Percentiles rank a stretch among this genome's conserved stretches.
These are phyloP conservation scores for Meganola albula DNA, from an alignment of 2,888 invertebrate species.

Conservation along the genomic window DNA sequence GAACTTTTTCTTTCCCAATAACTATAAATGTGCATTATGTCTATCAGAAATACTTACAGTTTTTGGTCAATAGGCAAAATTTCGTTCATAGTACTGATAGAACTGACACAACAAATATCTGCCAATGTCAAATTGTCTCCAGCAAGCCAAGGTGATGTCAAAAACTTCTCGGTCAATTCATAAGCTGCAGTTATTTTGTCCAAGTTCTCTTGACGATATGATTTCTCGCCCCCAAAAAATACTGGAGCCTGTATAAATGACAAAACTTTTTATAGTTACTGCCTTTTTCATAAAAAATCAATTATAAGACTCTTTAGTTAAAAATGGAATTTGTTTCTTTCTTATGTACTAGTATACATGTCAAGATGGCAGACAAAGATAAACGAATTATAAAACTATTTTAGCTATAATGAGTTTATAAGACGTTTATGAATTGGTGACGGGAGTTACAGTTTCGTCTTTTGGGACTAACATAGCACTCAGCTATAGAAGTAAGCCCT, in stretches of 20 bases:
- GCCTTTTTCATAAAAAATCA: neutral
- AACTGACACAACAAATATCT: conserved; percentile 75
- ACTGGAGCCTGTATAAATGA: neutral
- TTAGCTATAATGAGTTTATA: neutral
- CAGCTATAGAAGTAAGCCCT: no score
- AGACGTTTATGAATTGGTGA: neutral
- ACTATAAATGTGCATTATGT: no score
- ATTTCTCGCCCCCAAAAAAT: neutral
- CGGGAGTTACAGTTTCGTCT: no score
- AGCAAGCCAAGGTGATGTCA: neutral
- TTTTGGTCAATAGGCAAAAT: conserved; percentile 41
- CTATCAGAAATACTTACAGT: no score
- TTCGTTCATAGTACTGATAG: conserved; percentile 61
- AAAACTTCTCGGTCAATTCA: conserved; percentile 53
- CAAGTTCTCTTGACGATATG: conserved; percentile 29
- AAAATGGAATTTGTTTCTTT: neutral
- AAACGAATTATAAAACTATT: no score
- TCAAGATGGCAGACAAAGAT: no score
- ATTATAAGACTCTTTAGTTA: neutral
- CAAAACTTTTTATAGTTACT: neutral
- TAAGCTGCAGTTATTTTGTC: conserved; percentile 39
- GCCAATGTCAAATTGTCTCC: neutral
- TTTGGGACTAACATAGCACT: no score
- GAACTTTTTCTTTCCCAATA: no score
- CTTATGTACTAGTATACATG: no score